These are phyloP conservation scores for Operophtera brumata DNA, from an alignment of 2,888 invertebrate species.

Conservation along the genomic window DNA sequence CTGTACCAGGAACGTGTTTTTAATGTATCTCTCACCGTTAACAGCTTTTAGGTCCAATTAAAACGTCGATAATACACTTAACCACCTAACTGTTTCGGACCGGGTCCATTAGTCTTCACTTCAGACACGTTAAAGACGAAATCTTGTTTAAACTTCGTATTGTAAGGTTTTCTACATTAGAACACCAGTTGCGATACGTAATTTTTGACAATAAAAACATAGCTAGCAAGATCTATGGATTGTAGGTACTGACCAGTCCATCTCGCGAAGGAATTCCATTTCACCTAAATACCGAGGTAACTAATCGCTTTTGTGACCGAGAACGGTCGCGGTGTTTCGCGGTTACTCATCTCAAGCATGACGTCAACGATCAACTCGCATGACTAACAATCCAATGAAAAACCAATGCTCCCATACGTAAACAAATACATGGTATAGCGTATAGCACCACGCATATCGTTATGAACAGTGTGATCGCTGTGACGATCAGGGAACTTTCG, in stretches of 20 bases:
- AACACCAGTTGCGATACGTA: background rate
- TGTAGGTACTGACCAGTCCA: slow-evolving; percentile 1
- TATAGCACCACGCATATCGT: slow-evolving; percentile 17
- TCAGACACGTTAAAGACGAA: slow-evolving; percentile 11
- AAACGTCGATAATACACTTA: slow-evolving; percentile 28
- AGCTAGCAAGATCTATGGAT: background rate
- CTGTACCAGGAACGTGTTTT: slow-evolving; percentile 21
- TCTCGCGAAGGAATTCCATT: slow-evolving; percentile 39
- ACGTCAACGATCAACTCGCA: slow-evolving; percentile 68
- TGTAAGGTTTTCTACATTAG: background rate
- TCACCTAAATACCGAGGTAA: slow-evolving; percentile 56
- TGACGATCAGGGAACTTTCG: slow-evolving; percentile 40
- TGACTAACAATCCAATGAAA: slow-evolving; percentile 60
- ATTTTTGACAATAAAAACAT: background rate
- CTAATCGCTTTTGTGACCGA: slow-evolving; percentile 53
- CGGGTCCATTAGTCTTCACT: slow-evolving; percentile 28
- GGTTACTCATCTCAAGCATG: slow-evolving; percentile 65
- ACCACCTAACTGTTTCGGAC: slow-evolving; percentile 25
- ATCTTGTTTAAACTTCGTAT: slow-evolving; percentile 11
- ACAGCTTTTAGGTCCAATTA: slow-evolving; percentile 37
- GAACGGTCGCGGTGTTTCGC: slow-evolving; percentile 46
- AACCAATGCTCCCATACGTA: slow-evolving; percentile 26
- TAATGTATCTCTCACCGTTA: slow-evolving; percentile 28
- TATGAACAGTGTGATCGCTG: background rate
- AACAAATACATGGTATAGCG: slow-evolving; percentile 8